Conservation (phyloP, 2,797 vertebrate species). For the Esox lucius region DNA sequence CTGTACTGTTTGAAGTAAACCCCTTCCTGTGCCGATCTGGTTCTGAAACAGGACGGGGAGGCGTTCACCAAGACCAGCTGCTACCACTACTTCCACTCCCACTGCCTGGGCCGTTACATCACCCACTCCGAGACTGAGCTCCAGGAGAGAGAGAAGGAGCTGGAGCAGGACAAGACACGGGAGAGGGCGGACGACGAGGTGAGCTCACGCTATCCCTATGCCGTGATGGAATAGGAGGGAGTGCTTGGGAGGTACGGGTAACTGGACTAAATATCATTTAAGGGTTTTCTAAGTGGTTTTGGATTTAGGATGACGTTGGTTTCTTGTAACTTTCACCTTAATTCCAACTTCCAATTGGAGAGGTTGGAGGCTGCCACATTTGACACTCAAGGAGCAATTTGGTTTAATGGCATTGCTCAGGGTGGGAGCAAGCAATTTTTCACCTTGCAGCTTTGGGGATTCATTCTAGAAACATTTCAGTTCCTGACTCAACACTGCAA, state of each 20-base stretch:
- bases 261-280: not conserved
- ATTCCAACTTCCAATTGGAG: no score
- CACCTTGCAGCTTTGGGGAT: no score
- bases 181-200: constrained; percentile 60
- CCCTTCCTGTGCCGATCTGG: not conserved
- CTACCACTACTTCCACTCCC: constrained; percentile 96
- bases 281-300: no score
- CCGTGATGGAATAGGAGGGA: not conserved
- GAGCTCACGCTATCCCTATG: not conserved
- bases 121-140: constrained; percentile 88
- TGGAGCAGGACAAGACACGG: constrained; percentile 78
- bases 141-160: constrained; percentile 76
- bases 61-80: constrained; percentile 90
- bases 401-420: no score
- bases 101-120: constrained; percentile 89
- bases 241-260: not conserved
- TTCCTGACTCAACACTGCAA: no score
- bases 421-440: no score
- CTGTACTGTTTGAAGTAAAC: not conserved
- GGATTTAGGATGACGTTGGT: no score
- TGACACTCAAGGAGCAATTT: no score
- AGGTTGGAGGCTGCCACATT: no score
- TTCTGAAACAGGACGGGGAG: constrained; percentile 79
- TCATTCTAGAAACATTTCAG: no score
- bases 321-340: no score